Conservation (phyloP, 2,113 vertebrate genomes). For the Elaphurus davidianus region DNA sequence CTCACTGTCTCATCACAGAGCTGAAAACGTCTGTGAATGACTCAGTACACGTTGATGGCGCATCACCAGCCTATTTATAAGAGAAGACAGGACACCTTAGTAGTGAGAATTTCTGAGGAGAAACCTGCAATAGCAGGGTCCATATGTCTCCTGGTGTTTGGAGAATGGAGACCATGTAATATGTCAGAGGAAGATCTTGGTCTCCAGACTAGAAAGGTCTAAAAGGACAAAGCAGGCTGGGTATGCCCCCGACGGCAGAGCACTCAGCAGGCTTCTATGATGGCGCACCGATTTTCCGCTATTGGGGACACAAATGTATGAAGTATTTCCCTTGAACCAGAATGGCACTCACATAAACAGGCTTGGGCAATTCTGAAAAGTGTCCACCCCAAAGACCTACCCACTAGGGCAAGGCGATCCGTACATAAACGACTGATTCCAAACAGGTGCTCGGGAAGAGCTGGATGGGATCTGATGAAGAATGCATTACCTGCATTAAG, state of each 20-base stretch:
- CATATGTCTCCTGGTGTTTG: neutral
- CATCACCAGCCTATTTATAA: neutral
- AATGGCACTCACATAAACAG: neutral
- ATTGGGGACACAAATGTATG: neutral
- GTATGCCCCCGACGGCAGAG: accelerated
- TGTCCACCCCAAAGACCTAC: neutral
- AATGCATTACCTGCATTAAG: no score
- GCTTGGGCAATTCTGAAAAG: neutral
- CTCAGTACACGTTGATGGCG: accelerated
- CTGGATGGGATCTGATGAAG: no score
- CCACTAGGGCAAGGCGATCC: neutral
- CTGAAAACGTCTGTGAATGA: neutral
- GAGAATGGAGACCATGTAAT: neutral
- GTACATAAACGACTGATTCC: neutral
- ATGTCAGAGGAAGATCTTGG: neutral
- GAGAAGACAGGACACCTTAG: neutral
- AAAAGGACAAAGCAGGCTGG: neutral
- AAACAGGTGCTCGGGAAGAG: neutral
- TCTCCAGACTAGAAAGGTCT: neutral
- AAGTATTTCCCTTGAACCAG: neutral
- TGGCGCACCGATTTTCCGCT: no score
- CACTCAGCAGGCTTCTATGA: neutral
- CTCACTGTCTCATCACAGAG: no score
- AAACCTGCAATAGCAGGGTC: neutral
- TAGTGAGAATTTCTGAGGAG: neutral